Conservation (phyloP, 37 sponge, comb jelly and placozoan genomes). For the Bolinopsis microptera region DNA sequence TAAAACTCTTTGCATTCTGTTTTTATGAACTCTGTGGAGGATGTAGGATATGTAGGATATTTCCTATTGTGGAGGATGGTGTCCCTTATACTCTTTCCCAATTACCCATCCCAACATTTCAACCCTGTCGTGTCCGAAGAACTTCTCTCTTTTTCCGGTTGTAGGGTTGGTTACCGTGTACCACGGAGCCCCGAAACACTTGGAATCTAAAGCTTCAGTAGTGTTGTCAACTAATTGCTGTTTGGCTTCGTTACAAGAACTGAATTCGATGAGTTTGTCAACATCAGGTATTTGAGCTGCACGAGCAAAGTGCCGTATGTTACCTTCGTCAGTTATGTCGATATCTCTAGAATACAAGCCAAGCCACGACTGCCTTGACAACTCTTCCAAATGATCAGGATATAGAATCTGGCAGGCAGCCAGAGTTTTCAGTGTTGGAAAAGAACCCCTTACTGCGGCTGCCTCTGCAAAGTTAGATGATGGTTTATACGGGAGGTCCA, state of each 20-base stretch:
- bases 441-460: not conserved
- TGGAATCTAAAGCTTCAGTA: not conserved
- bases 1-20: too few relatives aligned
- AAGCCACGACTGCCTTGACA: not conserved
- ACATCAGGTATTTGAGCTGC: not conserved
- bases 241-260: not conserved
- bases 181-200: slow-evolving; percentile 7
- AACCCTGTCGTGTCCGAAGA: not conserved
- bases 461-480: not conserved
- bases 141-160: not conserved
- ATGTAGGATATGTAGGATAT: too few relatives aligned
- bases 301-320: not conserved
- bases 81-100: not conserved
- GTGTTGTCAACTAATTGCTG: not conserved
- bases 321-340: not conserved
- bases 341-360: not conserved
- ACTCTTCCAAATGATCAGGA: not conserved
- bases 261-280: not conserved
- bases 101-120: not conserved
- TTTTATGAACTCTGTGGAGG: too few relatives aligned
- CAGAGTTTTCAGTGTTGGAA: not conserved
- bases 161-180: not conserved
- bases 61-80: slow-evolving; percentile 17
- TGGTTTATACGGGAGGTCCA: not conserved
- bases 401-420: not conserved